Conservation (phyloP, 2,113 vertebrate species). For the Ciconia stormi region DNA sequence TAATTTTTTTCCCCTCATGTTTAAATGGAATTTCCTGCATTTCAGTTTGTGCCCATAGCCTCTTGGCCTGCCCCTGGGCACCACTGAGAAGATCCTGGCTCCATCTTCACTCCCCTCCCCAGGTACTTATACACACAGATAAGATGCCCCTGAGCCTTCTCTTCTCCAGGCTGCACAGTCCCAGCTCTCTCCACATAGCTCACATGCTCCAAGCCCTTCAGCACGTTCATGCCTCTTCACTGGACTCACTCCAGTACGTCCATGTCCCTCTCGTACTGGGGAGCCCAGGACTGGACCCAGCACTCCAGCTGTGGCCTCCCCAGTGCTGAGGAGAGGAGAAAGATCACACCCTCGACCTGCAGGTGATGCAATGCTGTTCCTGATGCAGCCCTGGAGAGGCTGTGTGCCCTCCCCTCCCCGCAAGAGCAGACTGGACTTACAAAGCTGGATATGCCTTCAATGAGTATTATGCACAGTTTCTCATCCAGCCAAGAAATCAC, state of each 20-base stretch:
- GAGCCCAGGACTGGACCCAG: neutral
- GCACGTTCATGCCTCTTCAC: neutral
- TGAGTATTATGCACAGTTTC: neutral
- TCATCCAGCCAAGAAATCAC: neutral
- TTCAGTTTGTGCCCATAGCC: neutral
- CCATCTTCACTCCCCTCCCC: neutral
- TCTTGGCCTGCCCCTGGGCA: neutral
- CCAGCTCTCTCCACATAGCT: neutral
- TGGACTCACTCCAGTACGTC: neutral
- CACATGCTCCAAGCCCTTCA: neutral
- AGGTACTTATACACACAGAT: neutral
- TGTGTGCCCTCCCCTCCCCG: neutral
- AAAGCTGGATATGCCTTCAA: neutral
- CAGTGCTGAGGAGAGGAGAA: neutral
- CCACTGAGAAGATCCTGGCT: neutral
- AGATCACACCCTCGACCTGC: neutral
- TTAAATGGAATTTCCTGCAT: neutral
- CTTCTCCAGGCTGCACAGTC: neutral
- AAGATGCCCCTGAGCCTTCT: neutral
- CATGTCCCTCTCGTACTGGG: no score
- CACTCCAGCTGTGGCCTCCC: neutral
- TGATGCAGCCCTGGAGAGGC: neutral
- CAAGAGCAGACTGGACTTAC: neutral
- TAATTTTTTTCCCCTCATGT: rapidly evolving
- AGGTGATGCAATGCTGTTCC: neutral